These are phyloP conservation scores for Eretmodus cyanostictus DNA, from an alignment of 2,113 vertebrate genomes.

Conservation along the genomic window DNA sequence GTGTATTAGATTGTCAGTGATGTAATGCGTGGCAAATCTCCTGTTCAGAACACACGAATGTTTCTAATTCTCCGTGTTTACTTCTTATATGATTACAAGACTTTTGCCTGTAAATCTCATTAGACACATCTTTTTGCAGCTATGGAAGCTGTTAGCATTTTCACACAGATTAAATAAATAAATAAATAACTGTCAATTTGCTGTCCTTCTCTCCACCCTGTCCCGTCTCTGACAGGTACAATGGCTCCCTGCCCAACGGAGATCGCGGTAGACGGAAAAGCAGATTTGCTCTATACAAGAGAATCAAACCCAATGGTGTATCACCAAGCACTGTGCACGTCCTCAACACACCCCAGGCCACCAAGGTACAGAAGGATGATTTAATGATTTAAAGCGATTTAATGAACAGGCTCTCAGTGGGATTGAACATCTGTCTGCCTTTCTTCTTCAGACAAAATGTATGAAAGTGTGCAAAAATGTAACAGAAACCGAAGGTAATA, in stretches of 20 bases:
- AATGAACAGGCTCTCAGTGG: not conserved
- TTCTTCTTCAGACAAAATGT: not conserved
- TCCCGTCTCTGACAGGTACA: constrained; percentile 77
- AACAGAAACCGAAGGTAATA: not conserved
- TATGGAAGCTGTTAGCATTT: not conserved
- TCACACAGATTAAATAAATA: not conserved
- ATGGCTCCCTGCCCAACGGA: constrained; percentile 92
- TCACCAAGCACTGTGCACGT: constrained; percentile 92
- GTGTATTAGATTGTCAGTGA: constrained; percentile 30
- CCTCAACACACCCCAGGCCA: constrained; percentile 89
- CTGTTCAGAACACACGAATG: constrained; percentile 19
- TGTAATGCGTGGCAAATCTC: constrained; percentile 39
- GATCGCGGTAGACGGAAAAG: constrained; percentile 95
- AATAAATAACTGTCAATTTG: not conserved
- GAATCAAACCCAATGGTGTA: constrained; percentile 89
- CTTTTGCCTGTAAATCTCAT: constrained; percentile 19
- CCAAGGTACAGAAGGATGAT: constrained; percentile 77
- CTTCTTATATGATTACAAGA: constrained; percentile 15
- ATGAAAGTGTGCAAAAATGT: not conserved
- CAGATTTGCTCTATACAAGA: constrained; percentile 90
- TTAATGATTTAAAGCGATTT: not conserved
- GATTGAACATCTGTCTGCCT: not conserved
- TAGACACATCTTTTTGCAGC: constrained; percentile 1
- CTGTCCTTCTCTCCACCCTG: not conserved
- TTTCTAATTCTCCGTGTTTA: constrained; percentile 25